These are phyloP conservation scores for Tetranychus urticae DNA, from an alignment of 1,140 invertebrate genomes.

Conservation along the genomic window DNA sequence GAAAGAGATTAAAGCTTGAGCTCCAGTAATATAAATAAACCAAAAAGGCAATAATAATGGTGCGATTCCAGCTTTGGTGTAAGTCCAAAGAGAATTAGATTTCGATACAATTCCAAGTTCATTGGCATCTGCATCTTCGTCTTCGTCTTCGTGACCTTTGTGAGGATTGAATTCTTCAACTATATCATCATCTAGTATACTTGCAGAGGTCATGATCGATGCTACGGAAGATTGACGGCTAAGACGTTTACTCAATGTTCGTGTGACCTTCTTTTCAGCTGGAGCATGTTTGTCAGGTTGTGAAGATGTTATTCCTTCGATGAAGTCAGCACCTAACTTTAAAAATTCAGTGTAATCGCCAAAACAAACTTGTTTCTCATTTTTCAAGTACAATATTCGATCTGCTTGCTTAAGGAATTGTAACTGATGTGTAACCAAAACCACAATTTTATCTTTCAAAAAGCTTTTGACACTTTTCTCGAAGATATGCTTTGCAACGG, in stretches of 20 bases:
- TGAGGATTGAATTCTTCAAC: no score
- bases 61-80: conserved; percentile 14
- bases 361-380: conserved; percentile 17
- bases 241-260: no score
- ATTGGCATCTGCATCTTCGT: no score
- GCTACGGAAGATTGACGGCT: no score
- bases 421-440: conserved; percentile 24
- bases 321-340: conserved; percentile 10
- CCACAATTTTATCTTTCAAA: conserved; percentile 18
- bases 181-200: background rate
- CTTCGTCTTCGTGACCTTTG: no score
- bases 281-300: background rate
- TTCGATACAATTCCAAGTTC: no score
- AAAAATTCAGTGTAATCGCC: conserved; percentile 8
- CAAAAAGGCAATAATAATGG: conserved; percentile 10
- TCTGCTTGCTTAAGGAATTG: conserved; percentile 37
- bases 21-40: conserved; percentile 10
- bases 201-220: no score
- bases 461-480: conserved; percentile 32
- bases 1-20: conserved; percentile 15
- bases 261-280: no score
- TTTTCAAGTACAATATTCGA: conserved; percentile 46
- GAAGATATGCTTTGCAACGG: conserved; percentile 25
- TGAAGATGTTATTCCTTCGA: background rate
- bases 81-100: conserved; percentile 9